Conservation (phyloP, 2,113 vertebrate genomes). For the Aldabrachelys gigantea region DNA sequence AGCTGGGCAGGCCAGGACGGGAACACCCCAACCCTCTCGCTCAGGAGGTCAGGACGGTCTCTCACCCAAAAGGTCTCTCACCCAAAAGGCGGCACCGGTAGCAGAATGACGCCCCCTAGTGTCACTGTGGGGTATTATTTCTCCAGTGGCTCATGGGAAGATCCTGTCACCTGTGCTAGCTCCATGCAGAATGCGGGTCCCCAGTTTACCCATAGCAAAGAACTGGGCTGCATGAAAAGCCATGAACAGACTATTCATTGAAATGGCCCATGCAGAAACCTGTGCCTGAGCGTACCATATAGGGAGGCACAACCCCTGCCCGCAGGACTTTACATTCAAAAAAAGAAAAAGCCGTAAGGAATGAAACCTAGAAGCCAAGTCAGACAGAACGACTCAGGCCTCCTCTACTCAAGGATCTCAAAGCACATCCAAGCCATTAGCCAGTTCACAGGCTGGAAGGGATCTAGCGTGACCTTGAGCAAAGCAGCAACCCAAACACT, state of each 20-base stretch:
- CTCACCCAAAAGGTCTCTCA: not conserved
- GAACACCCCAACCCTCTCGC: not conserved
- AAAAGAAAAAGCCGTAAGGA: not conserved
- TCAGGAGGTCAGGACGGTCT: too few species aligned
- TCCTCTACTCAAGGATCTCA: not conserved
- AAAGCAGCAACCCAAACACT: not conserved
- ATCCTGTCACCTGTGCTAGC: too few species aligned
- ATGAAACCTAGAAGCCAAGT: not conserved
- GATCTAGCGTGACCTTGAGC: too few species aligned
- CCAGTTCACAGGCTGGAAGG: not conserved
- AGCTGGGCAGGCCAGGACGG: not conserved
- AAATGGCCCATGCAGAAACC: too few species aligned
- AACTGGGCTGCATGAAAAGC: not conserved
- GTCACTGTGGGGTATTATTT: not conserved
- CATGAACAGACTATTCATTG: not conserved
- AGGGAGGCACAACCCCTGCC: not conserved
- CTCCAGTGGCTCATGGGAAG: not conserved
- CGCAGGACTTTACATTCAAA: not conserved
- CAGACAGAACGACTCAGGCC: not conserved
- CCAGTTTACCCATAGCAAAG: not conserved
- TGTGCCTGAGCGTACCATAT: not conserved
- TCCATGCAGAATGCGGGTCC: too few species aligned
- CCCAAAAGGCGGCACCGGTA: not conserved
- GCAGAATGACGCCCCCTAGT: not conserved
- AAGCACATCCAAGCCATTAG: not conserved